Percentiles rank a stretch among this genome's conserved stretches.
phyloP scores from a whole-genome alignment of 2,888 invertebrate species.

The Proisotoma minuta region DNA sequence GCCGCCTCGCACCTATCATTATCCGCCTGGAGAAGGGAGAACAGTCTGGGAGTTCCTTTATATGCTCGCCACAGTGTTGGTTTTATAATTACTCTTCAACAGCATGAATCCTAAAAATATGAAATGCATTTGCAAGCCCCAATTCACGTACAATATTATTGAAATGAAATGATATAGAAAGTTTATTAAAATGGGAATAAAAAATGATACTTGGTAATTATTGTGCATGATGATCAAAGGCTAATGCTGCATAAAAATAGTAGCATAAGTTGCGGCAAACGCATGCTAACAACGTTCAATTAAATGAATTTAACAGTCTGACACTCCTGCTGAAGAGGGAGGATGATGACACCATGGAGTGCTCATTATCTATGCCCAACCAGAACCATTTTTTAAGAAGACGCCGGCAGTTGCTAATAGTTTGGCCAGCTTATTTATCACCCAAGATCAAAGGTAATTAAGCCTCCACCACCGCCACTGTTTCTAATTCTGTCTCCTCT shows the following conservation, averaged over 20 bases:
- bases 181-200: too few species aligned
- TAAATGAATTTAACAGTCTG: constrained; percentile 25
- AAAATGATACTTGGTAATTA: too few species aligned
- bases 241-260: constrained; percentile 1
- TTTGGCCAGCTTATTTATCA: constrained; percentile 1
- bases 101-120: too few species aligned
- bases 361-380: constrained; percentile 30
- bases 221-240: too few species aligned
- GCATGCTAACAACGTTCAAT: constrained; percentile 20
- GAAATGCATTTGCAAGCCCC: too few species aligned
- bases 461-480: neutral
- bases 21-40: too few species aligned
- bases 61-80: too few species aligned
- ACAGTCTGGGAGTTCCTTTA: too few species aligned
- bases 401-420: neutral
- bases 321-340: constrained; percentile 19
- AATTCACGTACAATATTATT: too few species aligned
- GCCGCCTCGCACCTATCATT: too few species aligned
- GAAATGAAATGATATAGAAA: too few species aligned
- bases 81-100: too few species aligned
- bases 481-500: neutral
- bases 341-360: constrained; percentile 11
- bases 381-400: constrained; percentile 11
- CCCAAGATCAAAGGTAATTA: constrained; percentile 18
- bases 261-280: neutral